Percentiles rank a stretch among this genome's conserved stretches.
These are phyloP conservation scores for Dryadula phaetusa DNA, from an alignment of 2,888 invertebrate species.

Conservation along the genomic window DNA sequence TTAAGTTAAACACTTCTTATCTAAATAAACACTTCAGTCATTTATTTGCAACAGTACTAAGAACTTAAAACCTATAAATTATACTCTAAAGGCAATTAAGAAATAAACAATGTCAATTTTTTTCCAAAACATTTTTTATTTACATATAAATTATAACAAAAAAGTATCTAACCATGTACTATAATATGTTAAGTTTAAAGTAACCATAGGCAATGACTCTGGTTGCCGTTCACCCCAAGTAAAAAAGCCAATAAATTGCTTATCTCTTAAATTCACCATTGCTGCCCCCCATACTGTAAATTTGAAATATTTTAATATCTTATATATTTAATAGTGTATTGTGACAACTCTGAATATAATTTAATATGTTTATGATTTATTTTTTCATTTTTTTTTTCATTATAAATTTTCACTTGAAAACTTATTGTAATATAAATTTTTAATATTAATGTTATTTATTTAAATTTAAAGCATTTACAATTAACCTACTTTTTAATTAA, in stretches of 20 bases:
- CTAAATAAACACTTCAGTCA: too few relatives aligned
- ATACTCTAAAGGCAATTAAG: background rate
- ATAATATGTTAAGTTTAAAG: conserved; percentile 57
- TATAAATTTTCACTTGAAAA: too few relatives aligned
- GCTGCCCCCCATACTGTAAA: conserved; percentile 65
- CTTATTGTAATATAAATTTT: too few relatives aligned
- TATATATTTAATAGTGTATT: background rate
- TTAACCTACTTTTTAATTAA: too few relatives aligned
- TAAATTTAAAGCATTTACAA: too few relatives aligned
- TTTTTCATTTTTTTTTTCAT: too few relatives aligned
- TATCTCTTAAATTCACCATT: conserved; percentile 53
- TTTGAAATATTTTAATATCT: background rate
- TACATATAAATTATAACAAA: conserved; percentile 12
- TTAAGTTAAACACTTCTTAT: too few relatives aligned
- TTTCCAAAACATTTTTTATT: background rate
- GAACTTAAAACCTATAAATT: background rate
- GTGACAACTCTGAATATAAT: too few relatives aligned
- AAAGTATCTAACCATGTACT: conserved; percentile 56
- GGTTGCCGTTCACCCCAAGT: conserved; percentile 66
- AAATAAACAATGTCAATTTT: background rate
- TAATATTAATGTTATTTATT: too few relatives aligned
- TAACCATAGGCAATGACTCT: conserved; percentile 56
- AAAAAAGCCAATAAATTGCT: conserved; percentile 58
- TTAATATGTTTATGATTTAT: background rate
- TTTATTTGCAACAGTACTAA: background rate